phyloP scores from a whole-genome alignment of 2,113 vertebrate genomes.

The Oceanites oceanicus region DNA sequence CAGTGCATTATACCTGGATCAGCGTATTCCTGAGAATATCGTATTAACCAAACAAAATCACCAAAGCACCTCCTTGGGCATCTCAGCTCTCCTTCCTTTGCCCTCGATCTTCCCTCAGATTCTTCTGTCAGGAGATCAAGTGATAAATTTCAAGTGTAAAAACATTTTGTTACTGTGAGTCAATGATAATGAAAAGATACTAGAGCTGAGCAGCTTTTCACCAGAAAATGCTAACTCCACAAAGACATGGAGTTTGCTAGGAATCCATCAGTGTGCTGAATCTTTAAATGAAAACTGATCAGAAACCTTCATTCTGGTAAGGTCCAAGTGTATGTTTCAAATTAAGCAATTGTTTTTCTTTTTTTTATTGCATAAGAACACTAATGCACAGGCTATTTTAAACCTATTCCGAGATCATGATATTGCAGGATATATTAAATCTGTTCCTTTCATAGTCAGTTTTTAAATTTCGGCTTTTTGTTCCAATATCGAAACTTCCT shows the following conservation, averaged over 20 bases:
- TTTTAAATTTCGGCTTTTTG: neutral
- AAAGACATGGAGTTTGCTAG: neutral
- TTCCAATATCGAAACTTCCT: neutral
- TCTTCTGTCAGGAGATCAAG: neutral
- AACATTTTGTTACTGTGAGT: neutral
- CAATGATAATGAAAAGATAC: neutral
- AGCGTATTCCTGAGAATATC: neutral
- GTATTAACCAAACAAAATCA: constrained; percentile 6
- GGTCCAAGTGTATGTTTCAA: neutral
- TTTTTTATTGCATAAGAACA: neutral
- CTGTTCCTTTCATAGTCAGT: neutral
- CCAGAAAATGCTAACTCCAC: neutral
- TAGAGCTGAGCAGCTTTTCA: neutral
- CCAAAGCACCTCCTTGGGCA: neutral
- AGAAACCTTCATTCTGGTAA: neutral
- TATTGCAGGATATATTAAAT: neutral
- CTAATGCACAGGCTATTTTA: neutral
- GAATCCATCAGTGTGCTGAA: neutral
- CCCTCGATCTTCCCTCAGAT: neutral
- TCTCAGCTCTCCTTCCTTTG: constrained; percentile 7
- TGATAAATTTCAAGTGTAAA: neutral
- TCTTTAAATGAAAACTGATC: neutral
- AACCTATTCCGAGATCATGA: neutral
- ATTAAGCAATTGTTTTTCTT: neutral
- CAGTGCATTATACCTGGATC: neutral